Evolutionary conservation across 2,888 invertebrate genomes (phyloP).

Genomic region (Chaitophorus viminalis): DNA sequence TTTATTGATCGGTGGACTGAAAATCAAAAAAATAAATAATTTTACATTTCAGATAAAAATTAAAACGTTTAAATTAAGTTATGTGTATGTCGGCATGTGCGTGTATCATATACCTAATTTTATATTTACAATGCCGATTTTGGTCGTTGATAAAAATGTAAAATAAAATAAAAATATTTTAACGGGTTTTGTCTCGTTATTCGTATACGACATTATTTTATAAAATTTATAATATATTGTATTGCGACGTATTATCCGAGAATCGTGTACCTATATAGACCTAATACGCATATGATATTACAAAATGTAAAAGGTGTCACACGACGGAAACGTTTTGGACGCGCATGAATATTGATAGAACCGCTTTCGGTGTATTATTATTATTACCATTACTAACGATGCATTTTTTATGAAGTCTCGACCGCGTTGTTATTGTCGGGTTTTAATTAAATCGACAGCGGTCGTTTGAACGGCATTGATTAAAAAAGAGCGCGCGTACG

Average conservation of each 20-base stretch:
- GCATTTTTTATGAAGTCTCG: constrained; percentile 10
- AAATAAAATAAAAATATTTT: background rate
- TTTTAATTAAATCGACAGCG: constrained; percentile 28
- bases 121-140: background rate
- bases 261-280: constrained; percentile 27
- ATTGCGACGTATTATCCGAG: background rate
- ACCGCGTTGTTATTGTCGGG: background rate
- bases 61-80: background rate
- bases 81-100: background rate
- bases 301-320: background rate
- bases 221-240: background rate
- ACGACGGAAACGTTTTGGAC: constrained; percentile 49
- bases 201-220: background rate
- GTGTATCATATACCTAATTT: background rate
- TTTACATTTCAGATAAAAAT: background rate
- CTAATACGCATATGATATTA: background rate
- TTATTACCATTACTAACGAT: background rate
- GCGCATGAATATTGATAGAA: constrained; percentile 44
- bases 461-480: background rate
- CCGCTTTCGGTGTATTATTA: background rate
- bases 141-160: background rate
- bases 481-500: background rate
- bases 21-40: background rate
- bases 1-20: background rate
- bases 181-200: background rate